Conservation (phyloP, 2,797 vertebrate genomes). For the Allobates femoralis region DNA sequence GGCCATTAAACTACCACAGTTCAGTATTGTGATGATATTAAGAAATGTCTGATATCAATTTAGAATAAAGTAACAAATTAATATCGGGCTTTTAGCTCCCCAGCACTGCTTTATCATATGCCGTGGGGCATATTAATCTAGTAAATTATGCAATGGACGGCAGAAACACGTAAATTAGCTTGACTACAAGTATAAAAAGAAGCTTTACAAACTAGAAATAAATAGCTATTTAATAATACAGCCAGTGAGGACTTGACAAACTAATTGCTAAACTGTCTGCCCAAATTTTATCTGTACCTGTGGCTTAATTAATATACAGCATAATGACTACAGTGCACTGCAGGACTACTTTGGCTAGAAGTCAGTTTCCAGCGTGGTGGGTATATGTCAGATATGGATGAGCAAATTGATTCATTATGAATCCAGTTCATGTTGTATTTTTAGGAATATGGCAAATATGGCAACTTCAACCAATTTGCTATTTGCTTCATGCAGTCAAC, state of each 20-base stretch:
- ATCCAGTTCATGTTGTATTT: no score
- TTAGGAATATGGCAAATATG: no score
- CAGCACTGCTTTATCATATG: slow-evolving; percentile 84
- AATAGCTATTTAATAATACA: slow-evolving; percentile 82
- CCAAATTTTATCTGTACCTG: neutral
- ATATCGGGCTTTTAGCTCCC: slow-evolving; percentile 84
- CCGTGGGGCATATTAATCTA: slow-evolving; percentile 84
- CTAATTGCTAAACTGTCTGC: slow-evolving; percentile 69
- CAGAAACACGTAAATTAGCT: slow-evolving; percentile 86
- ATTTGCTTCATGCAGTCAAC: no score
- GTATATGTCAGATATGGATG: no score
- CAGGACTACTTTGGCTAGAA: neutral
- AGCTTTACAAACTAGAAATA: slow-evolving; percentile 82
- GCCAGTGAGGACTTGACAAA: slow-evolving; percentile 73
- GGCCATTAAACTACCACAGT: no score
- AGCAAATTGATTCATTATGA: no score
- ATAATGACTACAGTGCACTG: neutral
- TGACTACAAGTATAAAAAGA: slow-evolving; percentile 81
- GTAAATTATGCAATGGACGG: slow-evolving; percentile 83
- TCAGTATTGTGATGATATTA: slow-evolving; percentile 77
- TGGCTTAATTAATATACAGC: neutral
- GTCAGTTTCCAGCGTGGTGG: no score
- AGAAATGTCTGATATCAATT: slow-evolving; percentile 83
- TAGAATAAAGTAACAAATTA: slow-evolving; percentile 86
- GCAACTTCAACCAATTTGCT: no score